Evolutionary conservation across 2,797 vertebrate genomes (phyloP).

Genomic region (Cynopterus sphinx): DNA sequence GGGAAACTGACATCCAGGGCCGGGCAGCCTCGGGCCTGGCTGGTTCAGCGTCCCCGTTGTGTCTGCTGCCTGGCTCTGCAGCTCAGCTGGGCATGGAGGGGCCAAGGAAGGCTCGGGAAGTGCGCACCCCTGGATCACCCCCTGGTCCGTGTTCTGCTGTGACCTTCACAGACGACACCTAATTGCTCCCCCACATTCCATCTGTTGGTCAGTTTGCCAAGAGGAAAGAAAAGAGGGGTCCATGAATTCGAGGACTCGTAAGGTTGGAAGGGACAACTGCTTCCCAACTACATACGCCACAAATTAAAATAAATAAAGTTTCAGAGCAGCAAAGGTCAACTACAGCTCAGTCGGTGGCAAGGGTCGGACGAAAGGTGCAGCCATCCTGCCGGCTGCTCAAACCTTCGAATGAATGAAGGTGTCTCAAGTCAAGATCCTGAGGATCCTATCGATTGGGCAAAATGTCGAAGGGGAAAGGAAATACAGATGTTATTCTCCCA

Average conservation of each 20-base stretch:
- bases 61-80: not conserved
- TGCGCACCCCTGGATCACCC: fast-evolving
- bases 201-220: not conserved
- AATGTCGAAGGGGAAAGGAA: not conserved
- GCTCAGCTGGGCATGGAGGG: not conserved
- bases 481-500: not conserved
- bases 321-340: not conserved
- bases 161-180: not conserved
- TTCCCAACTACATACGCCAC: not conserved
- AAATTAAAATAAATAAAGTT: not conserved
- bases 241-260: not conserved
- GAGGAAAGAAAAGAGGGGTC: not conserved
- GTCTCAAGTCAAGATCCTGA: not conserved
- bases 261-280: not conserved
- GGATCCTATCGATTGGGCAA: not conserved
- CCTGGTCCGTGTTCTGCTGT: fast-evolving
- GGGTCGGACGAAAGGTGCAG: not conserved
- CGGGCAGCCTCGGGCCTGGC: not conserved
- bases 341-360: not conserved
- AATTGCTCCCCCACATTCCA: not conserved
- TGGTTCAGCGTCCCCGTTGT: not conserved
- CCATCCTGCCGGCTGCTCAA: not conserved
- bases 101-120: not conserved
- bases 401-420: not conserved
- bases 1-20: not conserved